Percentiles rank a stretch among this genome's conserved stretches.
These are phyloP conservation scores for Pteruthius melanotis DNA, from an alignment of 2,113 vertebrate species.

Conservation along the genomic window DNA sequence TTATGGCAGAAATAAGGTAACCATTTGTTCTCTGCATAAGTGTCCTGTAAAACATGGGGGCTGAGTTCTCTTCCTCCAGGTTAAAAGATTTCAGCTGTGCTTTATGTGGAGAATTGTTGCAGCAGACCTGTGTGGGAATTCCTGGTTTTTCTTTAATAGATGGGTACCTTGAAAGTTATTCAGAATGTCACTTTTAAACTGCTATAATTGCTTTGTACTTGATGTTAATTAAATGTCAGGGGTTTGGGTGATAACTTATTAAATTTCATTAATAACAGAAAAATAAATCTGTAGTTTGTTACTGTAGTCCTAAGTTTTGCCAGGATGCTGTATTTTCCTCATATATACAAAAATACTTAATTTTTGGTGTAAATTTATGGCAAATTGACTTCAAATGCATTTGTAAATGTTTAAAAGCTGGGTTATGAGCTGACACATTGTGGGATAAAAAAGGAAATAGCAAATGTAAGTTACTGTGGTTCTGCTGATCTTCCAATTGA, in stretches of 20 bases:
- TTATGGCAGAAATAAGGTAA: neutral
- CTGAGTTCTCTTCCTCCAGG: neutral
- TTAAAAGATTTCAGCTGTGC: neutral
- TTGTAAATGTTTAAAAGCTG: neutral
- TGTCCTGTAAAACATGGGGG: neutral
- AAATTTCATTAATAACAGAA: neutral
- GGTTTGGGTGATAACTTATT: neutral
- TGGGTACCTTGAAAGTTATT: neutral
- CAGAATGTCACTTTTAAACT: neutral
- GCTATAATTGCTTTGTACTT: neutral
- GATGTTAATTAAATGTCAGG: neutral
- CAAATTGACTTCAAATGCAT: neutral
- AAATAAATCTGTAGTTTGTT: neutral
- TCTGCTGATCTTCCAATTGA: conserved; percentile 17
- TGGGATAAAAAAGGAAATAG: neutral
- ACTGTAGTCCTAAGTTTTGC: neutral
- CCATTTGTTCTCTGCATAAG: neutral
- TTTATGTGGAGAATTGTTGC: neutral
- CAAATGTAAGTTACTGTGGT: neutral
- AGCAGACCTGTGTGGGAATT: neutral
- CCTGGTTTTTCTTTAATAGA: neutral
- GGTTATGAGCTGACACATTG: neutral
- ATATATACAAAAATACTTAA: neutral
- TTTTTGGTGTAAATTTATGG: neutral
- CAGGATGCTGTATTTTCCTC: neutral